Conservation (phyloP, 2,888 invertebrate species). For the Unio delphinus region DNA sequence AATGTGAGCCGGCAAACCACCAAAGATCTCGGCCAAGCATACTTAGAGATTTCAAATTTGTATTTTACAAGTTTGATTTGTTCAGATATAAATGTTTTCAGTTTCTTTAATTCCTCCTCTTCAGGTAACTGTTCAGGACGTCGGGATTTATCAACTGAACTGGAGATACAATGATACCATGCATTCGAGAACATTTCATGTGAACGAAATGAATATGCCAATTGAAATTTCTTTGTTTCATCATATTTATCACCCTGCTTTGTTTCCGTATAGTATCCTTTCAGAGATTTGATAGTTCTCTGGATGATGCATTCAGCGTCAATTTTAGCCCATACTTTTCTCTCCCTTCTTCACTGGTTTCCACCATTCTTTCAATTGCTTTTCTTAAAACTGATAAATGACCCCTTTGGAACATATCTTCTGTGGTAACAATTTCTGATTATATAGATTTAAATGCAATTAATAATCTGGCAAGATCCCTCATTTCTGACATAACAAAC, state of each 20-base stretch:
- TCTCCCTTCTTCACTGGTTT: background rate
- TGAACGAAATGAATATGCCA: conserved; percentile 4
- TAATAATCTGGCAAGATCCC: conserved; percentile 13
- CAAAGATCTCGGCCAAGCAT: conserved; percentile 20
- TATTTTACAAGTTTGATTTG: conserved; percentile 11
- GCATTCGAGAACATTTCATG: conserved; percentile 13
- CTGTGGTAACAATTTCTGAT: conserved; percentile 1
- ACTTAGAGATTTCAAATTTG: conserved; percentile 8
- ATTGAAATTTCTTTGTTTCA: conserved; percentile 13
- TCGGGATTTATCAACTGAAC: conserved; percentile 16
- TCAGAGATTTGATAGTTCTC: conserved; percentile 13
- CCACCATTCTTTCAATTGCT: conserved; percentile 7
- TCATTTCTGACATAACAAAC: conserved; percentile 22
- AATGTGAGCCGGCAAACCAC: conserved; percentile 26
- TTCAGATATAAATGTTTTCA: conserved; percentile 12
- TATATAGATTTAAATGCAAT: conserved; percentile 4
- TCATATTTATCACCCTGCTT: conserved; percentile 10
- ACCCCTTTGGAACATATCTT: conserved; percentile 12
- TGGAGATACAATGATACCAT: conserved; percentile 8
- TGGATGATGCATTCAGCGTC: conserved; percentile 8
- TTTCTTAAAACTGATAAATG: conserved; percentile 8
- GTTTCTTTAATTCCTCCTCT: conserved; percentile 10
- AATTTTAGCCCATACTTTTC: conserved; percentile 21
- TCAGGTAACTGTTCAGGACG: conserved; percentile 14
- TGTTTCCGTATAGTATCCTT: conserved; percentile 11